Base-by-base conservation (phyloP, 2,888 invertebrate genomes). In the Tubiluchus corallicola region DNA sequence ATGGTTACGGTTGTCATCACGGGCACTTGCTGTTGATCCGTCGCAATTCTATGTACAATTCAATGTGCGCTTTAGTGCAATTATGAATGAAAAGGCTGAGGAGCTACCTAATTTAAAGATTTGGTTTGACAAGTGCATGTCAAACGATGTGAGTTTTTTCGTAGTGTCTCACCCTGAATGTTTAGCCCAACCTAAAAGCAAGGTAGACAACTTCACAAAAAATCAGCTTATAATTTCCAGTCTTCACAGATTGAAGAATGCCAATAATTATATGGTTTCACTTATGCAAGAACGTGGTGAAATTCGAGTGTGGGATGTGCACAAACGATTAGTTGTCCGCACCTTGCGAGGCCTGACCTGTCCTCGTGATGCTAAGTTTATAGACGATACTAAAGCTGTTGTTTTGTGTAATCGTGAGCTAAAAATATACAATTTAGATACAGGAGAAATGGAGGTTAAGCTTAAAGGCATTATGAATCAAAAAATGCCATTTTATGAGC, bases 401-500 rank as follows among this genome's bases (percentile, higher is more conserved):
- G 79, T 84, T 45, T 68, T 85, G 42, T 84, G 84, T 59, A 73
- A 77, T 45, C 69, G 85, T 37, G 84, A 85, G 61, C 72, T 87
- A 20, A 71, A 76, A 53, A 75, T 83, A 37, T 81, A 81, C 55
- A 77, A 85, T 62, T 66, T 85, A 43, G 75, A 84, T 55, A 74
- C 76, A 63, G 84, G 82, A 2, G 53, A 54, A 17, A 74, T 76
- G 60, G 57, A 79, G 55, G 76, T 77, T 9, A 76, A 80, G 37
- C 64, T 83, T 40, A 79, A 82, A 58, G 63, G 65, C 37, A 81
- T 85, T 20, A 84, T 85, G 82, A 85, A 85, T 68, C 83, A 85
- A 63, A 83, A 82, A 65, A 82, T 84, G 83, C 83, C 85, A 46
- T 84, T 75, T 63, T 87, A 79, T 65, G 84, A 82, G 1, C 71